Conservation (phyloP, 2,888 invertebrate species). For the Xanthorhoe designata region DNA sequence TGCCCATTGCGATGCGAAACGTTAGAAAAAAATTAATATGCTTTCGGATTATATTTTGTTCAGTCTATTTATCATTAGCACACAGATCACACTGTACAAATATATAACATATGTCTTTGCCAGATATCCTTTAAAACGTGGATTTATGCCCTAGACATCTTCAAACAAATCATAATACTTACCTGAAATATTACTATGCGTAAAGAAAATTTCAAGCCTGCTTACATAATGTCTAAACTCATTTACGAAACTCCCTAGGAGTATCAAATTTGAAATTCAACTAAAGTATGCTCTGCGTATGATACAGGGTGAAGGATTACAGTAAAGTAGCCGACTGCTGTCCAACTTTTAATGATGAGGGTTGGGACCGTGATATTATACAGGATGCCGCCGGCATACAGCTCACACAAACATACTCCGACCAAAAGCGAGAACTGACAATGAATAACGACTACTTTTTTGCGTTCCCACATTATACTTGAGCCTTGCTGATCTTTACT, state of each 20-base stretch:
- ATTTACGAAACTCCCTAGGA: slow-evolving; percentile 5
- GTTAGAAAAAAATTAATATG: too few species aligned
- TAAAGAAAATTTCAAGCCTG: not conserved
- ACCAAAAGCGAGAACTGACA: not conserved
- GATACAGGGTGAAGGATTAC: slow-evolving; percentile 51
- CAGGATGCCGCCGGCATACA: slow-evolving; percentile 1
- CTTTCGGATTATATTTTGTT: too few species aligned
- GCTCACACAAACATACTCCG: not conserved
- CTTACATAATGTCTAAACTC: not conserved
- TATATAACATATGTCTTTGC: too few species aligned
- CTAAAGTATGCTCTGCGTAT: slow-evolving; percentile 29
- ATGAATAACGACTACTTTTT: slow-evolving; percentile 1
- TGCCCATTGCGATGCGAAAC: too few species aligned
- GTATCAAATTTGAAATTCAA: slow-evolving; percentile 19
- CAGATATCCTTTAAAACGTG: too few species aligned
- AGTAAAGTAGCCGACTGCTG: slow-evolving; percentile 44
- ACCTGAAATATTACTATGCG: not conserved
- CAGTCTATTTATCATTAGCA: too few species aligned
- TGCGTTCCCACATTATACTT: not conserved
- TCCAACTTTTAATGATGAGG: slow-evolving; percentile 70
- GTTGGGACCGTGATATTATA: slow-evolving; percentile 46
- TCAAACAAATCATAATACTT: too few species aligned
- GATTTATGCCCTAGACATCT: too few species aligned
- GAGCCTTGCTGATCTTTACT: not conserved
- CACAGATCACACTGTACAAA: too few species aligned